These are phyloP conservation scores for Phataginus tricuspis DNA, from an alignment of 2,797 vertebrate species.

Conservation along the genomic window DNA sequence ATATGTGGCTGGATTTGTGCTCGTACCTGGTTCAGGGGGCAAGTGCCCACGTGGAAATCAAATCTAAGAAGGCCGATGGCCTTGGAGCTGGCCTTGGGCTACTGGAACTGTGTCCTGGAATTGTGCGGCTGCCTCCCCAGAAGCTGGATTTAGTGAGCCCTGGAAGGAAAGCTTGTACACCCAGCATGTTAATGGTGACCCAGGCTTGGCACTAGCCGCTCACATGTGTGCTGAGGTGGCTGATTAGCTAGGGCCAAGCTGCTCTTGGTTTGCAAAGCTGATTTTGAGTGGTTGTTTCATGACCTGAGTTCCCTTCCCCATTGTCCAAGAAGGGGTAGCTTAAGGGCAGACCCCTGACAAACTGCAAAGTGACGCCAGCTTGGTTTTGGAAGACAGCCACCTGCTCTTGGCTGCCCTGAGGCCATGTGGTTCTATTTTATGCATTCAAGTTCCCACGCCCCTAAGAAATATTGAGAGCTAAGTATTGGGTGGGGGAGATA, in stretches of 20 bases:
- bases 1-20: background rate
- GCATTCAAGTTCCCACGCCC: background rate
- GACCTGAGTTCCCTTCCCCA: background rate
- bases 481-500: background rate
- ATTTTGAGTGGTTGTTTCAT: background rate
- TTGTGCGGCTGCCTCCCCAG: background rate
- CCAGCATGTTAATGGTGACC: background rate
- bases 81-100: conserved; percentile 39
- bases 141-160: background rate
- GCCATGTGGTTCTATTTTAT: background rate
- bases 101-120: background rate
- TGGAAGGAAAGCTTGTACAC: background rate
- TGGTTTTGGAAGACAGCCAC: background rate
- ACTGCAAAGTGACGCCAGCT: background rate
- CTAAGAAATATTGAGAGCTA: background rate
- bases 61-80: background rate
- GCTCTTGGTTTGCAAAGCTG: background rate
- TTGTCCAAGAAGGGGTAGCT: background rate
- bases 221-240: background rate
- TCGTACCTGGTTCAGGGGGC: background rate
- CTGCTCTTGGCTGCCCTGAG: background rate
- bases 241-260: background rate
- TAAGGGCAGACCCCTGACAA: background rate
- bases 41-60: background rate
- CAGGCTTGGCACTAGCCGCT: background rate